phyloP scores from a whole-genome alignment of 2,888 invertebrate genomes.

The Oeneis ivallda region DNA sequence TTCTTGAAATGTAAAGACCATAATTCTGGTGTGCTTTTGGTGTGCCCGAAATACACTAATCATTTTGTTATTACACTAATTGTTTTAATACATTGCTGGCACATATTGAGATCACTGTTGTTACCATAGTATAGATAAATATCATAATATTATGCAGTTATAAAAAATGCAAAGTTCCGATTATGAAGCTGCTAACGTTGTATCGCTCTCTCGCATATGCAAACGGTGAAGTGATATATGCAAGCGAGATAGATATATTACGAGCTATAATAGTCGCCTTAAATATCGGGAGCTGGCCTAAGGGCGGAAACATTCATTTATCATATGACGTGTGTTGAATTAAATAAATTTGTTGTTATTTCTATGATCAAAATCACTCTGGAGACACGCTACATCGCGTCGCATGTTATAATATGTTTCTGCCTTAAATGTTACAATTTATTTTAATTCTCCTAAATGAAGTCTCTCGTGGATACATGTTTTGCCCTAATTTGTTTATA shows the following conservation, averaged over 20 bases:
- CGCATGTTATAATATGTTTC: not conserved
- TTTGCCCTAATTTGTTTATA: not conserved
- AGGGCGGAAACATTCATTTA: not conserved
- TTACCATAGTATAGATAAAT: constrained; percentile 60
- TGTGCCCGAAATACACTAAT: constrained; percentile 13
- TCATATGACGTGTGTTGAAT: too few relatives aligned
- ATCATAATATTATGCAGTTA: constrained; percentile 14
- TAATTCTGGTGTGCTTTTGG: not conserved
- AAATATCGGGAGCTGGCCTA: not conserved
- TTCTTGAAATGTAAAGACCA: too few relatives aligned
- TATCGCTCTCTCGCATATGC: not conserved
- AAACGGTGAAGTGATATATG: not conserved
- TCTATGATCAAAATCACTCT: too few relatives aligned
- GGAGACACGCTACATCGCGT: too few relatives aligned
- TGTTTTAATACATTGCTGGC: constrained; percentile 55
- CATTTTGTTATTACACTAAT: constrained; percentile 60
- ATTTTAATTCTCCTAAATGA: not conserved
- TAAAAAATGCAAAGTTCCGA: not conserved
- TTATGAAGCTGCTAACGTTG: not conserved
- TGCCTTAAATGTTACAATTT: not conserved
- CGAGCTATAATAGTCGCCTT: not conserved
- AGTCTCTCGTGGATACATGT: constrained; percentile 2
- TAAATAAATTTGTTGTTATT: too few relatives aligned
- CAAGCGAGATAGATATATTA: not conserved
- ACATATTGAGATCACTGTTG: constrained; percentile 49